These are phyloP conservation scores for Julus scanicus DNA, from an alignment of 2,888 invertebrate genomes.

Conservation along the genomic window DNA sequence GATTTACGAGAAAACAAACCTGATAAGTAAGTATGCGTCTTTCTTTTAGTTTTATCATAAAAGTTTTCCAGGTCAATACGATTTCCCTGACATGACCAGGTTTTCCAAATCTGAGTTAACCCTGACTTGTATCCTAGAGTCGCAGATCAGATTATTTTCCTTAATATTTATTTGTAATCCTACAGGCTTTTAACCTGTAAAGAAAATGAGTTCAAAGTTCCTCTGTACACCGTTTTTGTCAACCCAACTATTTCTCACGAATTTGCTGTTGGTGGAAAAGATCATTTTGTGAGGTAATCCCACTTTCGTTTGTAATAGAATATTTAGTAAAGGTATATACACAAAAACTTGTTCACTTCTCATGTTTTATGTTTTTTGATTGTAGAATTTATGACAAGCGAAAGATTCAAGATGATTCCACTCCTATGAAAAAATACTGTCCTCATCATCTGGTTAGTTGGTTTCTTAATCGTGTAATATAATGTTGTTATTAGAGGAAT, in stretches of 20 bases:
- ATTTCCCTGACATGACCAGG: too few species aligned
- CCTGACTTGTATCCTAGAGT: too few species aligned
- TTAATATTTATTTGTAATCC: constrained; percentile 28
- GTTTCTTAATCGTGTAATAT: background rate
- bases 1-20: constrained; percentile 82
- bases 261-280: constrained; percentile 86
- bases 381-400: constrained; percentile 64
- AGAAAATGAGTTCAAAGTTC: constrained; percentile 73
- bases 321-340: background rate
- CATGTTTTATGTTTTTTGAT: constrained; percentile 51
- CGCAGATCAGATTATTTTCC: background rate
- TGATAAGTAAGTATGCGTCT: constrained; percentile 69
- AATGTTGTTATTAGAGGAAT: background rate
- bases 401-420: constrained; percentile 62
- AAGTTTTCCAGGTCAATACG: too few species aligned
- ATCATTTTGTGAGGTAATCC: constrained; percentile 75
- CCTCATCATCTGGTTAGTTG: constrained; percentile 71
- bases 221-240: constrained; percentile 87
- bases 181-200: constrained; percentile 61
- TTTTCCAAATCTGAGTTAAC: too few species aligned
- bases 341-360: background rate
- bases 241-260: constrained; percentile 82
- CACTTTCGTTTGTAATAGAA: background rate
- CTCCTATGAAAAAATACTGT: constrained; percentile 72
- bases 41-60: too few species aligned